Base-by-base conservation (phyloP, 1,140 invertebrate genomes). In the Leptopilina boulardi region DNA sequence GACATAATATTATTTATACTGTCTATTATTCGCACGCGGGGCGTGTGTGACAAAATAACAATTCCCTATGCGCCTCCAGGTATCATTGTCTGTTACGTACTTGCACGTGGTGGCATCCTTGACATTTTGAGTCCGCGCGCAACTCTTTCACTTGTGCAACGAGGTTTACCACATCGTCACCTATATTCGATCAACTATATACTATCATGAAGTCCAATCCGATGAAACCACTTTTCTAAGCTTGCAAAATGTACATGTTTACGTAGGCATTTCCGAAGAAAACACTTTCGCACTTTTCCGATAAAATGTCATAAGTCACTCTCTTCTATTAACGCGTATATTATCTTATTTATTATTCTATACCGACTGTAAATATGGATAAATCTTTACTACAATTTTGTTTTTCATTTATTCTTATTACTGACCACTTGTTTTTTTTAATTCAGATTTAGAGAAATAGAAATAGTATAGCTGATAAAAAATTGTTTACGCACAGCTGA, bases 71-170 rank as follows among this genome's bases (percentile, higher is more conserved):
- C 70, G 80, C 82, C 80, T 80, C 73, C 56, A 70, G 47, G 66
- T 77, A 72, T 79, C 82, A 84, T 86, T 85, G 84, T 85, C 74
- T 74, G 56, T 75, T 75, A 70, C 70, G 73, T 76, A 70, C 75
- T 78, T 77, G 71, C 78, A 75, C 84, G 80, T 81, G 77, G 84
- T 87, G 84, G 83, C 86, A 90, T 89, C 89, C 88, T 89, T 90
- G 88, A 90, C 88, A 89, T 90, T 90, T 90, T 78, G 80, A 86
- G 79, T 83, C 47, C 71, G 47, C 73, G 15, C 71, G 47, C 73
- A 19, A 76, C 83, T 89, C 87, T 90, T 88, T 89, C 89, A 85
- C 88, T 89, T 88, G 84, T 88, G 86, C 87, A 89, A 88, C 76
- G 81, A 82, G 80, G 77, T 80, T 84, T 79, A 76, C 81, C 80